Evolutionary conservation across 1,140 invertebrate genomes (phyloP), one percentile per base, ranked within the genome.

Genomic region (Anagrus nilaparvatae): DNA sequence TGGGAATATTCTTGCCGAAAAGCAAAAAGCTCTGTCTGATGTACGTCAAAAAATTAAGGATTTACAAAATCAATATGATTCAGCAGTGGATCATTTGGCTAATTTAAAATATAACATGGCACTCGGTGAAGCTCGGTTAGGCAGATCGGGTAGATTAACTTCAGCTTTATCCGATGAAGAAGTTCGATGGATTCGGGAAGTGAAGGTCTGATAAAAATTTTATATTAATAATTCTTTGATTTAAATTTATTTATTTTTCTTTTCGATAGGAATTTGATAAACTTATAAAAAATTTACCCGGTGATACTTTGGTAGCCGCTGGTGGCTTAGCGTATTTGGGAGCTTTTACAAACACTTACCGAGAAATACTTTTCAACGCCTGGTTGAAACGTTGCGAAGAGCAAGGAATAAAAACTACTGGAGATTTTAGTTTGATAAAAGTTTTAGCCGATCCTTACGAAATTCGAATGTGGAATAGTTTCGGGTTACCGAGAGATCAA

Each of bases 301-400:
- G 89, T 1, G 87, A 93, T 62, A 81, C 86, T 5, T 70, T 94
- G 33, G 73, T 93, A 9, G 84, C 85, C 0, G 80, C 88, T 6
- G 87, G 83, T 16, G 85, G 79, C 42, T 78, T 94, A 9, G 86
- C 88, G 17, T 95, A 94, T 64, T 67, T 91, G 14, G 89, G 89
- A 1, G 86, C 87, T 8, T 93, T 93, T 52, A 89, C 87, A 0
- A 72, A 73, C 33, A 60, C 64, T 28, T 87, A 84, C 58, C 69
- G 89, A 20, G 75, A 81, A 25, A 71, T 83, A 31, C 70, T 87
- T 13, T 70, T 81, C 6, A 36, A 54, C 2, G 61, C 70, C 16
- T 93, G 89, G 89, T 69, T 86, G 1, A 48, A 60, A 12, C 67
- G 75, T 40, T 81, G 78, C 43, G 59, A 60, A 28, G 58, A 73